These are phyloP conservation scores for Sarotherodon lohbergeri DNA, from an alignment of 2,113 vertebrate species.

Conservation along the genomic window DNA sequence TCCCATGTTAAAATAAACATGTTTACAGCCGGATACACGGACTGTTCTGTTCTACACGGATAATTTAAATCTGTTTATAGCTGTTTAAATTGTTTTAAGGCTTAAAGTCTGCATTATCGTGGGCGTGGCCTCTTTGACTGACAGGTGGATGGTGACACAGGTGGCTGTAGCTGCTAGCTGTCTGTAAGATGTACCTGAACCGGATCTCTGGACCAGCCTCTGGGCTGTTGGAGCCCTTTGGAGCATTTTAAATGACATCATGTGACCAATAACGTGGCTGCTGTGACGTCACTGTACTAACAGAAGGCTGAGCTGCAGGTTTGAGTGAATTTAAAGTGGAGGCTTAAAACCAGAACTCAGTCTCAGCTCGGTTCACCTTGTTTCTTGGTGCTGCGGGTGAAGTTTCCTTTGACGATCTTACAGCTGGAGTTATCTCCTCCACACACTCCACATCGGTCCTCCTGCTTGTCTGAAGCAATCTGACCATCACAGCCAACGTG, in stretches of 20 bases:
- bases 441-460: slow-evolving; percentile 93
- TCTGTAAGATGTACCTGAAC: not conserved
- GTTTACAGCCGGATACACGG: not conserved
- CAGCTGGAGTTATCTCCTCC: slow-evolving; percentile 92
- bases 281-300: not conserved
- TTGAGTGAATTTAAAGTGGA: not conserved
- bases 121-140: not conserved
- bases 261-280: not conserved
- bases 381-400: slow-evolving; percentile 86
- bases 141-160: not conserved
- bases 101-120: accelerated
- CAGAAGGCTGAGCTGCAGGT: not conserved
- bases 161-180: not conserved
- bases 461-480: slow-evolving; percentile 87
- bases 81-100: not conserved
- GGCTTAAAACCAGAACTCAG: not conserved
- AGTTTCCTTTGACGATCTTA: slow-evolving; percentile 90
- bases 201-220: not conserved
- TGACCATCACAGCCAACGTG: slow-evolving; percentile 94
- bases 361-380: slow-evolving; percentile 64
- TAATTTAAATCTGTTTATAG: not conserved
- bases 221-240: not conserved
- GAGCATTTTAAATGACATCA: not conserved
- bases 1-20: not conserved
- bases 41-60: not conserved